Base-by-base conservation (phyloP, 2,797 vertebrate species). In the Phyllotis vaccarum region DNA sequence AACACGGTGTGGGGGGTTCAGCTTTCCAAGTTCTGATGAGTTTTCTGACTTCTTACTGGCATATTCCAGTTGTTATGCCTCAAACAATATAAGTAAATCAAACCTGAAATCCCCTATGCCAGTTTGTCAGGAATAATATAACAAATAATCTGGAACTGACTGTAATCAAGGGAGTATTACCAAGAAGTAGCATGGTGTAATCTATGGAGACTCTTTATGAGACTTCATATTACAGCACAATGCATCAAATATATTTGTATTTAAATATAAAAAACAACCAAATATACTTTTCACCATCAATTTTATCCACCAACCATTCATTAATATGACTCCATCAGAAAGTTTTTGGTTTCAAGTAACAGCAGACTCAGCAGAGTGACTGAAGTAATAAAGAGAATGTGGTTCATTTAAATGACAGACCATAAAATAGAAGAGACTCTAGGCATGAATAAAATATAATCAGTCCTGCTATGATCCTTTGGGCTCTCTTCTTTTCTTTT, bases 41-140 rank as follows among this genome's bases (percentile, higher is more conserved):
- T 16, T 86, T 86, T 68, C 62, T 86, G 31, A 5, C 46, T 24
- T n/a, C 31, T 64, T 68, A n/a, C 29, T 85, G 62, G 31, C 34
- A 86, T 27, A 68, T 52, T 68, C 24, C 29, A n/a, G 19, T 94
- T 46, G 40, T 68, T 89, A 60, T 1, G 64, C 46, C 31, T 64
- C 64, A 95, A 90, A 6, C 29, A 54, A 76, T 87, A 40, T 22
- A 76, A 95, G 79, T 62, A 94, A 56, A 49, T 89, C 91, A 87
- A 75, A 72, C 76, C n/a, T 82, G 85, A 90, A 89, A 92, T 31
- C 37, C n/a, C 43, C 70, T 72, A 9, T 46, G 58, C 40, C 89
- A 68, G 60, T 68, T 80, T 66, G 14, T 70, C 46, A 34, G 49
- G 76, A 60, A 17, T 76, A 62, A 90, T 24, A 83, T 70, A 64